A percentile compares a stretch with the other conserved stretches of the same genome.
Evolutionary conservation across 2,113 vertebrate genomes (phyloP).

Genomic region (Hucho hucho): DNA sequence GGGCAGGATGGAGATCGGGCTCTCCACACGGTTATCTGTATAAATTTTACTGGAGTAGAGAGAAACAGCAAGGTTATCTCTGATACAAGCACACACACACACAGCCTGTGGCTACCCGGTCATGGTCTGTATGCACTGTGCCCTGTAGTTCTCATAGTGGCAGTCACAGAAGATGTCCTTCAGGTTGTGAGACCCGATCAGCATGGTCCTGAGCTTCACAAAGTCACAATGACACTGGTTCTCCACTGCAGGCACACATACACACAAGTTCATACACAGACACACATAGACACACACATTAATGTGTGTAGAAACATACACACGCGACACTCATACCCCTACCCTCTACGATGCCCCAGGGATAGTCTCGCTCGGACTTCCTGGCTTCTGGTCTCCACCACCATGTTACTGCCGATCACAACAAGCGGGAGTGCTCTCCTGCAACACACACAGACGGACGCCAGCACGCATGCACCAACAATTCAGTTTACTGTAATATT

Average conservation of each 20-base stretch:
- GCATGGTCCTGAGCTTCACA: conserved; percentile 69
- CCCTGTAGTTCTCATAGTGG: conserved; percentile 73
- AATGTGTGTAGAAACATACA: neutral
- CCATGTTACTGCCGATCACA: conserved; percentile 70
- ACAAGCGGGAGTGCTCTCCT: conserved; percentile 70
- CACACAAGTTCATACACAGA: neutral
- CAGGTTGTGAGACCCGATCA: conserved; percentile 72
- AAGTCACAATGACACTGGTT: conserved; percentile 73
- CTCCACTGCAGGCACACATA: conserved; percentile 54
- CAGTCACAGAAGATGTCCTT: conserved; percentile 69
- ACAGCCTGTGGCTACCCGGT: conserved; percentile 49
- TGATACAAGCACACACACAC: neutral
- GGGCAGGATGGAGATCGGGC: conserved; percentile 85
- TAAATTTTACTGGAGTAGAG: conserved; percentile 80
- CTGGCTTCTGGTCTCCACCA: conserved; percentile 67
- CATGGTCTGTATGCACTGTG: conserved; percentile 69
- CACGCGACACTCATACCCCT: neutral
- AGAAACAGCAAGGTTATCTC: neutral
- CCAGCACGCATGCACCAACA: neutral
- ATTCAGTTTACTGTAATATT: too few species aligned
- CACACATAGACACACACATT: neutral
- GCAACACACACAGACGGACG: conserved; percentile 5
- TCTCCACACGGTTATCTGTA: conserved; percentile 87
- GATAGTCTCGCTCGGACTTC: conserved; percentile 67
- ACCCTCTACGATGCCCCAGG: conserved; percentile 74